A percentile compares a stretch with the other conserved stretches of the same genome.
These are phyloP conservation scores for Speoplatyrhinus poulsoni DNA, from an alignment of 2,113 vertebrate species.

Conservation along the genomic window DNA sequence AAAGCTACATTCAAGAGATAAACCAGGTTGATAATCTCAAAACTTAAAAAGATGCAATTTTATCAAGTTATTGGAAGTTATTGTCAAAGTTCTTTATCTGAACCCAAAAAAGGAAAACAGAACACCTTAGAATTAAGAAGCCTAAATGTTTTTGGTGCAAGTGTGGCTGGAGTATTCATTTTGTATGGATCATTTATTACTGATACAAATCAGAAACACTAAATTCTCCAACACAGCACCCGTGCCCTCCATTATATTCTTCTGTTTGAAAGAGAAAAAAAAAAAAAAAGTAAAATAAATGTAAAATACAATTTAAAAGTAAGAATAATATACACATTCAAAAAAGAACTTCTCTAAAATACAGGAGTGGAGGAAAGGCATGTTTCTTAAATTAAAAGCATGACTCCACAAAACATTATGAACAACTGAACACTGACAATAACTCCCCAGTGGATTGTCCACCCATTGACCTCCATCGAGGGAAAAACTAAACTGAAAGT, in stretches of 20 bases:
- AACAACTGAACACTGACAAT: constrained; percentile 32
- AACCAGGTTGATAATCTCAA: constrained; percentile 12
- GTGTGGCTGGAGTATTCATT: constrained; percentile 13
- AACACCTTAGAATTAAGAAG: not conserved
- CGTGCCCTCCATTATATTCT: not conserved
- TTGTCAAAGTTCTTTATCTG: not conserved
- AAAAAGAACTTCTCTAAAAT: constrained; percentile 18
- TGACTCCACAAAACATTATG: constrained; percentile 19
- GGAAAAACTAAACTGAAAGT: no score
- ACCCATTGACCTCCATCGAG: not conserved
- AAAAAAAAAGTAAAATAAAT: not conserved
- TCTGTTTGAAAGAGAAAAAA: constrained; percentile 1
- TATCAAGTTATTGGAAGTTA: constrained; percentile 19
- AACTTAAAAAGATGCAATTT: constrained; percentile 11
- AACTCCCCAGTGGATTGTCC: constrained; percentile 46
- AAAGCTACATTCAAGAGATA: constrained; percentile 38
- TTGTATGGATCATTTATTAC: not conserved
- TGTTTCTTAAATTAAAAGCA: constrained; percentile 35
- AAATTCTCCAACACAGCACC: not conserved
- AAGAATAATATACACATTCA: constrained; percentile 34
- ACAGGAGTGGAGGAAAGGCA: constrained; percentile 20
- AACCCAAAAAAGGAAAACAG: constrained; percentile 15
- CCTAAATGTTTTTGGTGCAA: not conserved
- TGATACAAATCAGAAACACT: constrained; percentile 8
- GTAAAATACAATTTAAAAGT: constrained; percentile 29